phyloP scores from a whole-genome alignment of 2,113 vertebrate genomes.

The Odontesthes bonariensis region DNA sequence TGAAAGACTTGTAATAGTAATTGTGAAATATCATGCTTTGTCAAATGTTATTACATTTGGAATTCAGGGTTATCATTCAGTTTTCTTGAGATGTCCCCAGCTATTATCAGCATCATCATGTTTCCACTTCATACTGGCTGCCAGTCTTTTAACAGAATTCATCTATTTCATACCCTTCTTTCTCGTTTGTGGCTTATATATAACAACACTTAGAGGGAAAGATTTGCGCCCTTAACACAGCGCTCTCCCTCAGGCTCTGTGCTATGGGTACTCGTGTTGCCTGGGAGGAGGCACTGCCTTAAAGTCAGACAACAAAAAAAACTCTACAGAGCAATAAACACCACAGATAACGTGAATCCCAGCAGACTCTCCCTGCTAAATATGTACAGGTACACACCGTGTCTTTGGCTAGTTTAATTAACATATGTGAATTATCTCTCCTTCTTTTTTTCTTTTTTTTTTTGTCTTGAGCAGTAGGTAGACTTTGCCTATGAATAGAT shows the following conservation, averaged over 20 bases:
- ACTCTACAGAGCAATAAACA: slow-evolving; percentile 8
- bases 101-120: background rate
- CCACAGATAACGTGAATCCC: background rate
- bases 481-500: slow-evolving; percentile 43
- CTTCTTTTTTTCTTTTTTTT: background rate
- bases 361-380: background rate
- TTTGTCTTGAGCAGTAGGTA: background rate
- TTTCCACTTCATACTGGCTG: background rate
- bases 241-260: background rate
- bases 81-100: background rate
- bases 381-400: background rate
- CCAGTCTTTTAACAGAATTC: background rate
- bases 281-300: slow-evolving; percentile 6
- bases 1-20: too few species aligned
- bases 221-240: slow-evolving; percentile 3
- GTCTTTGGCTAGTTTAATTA: background rate
- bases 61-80: too few species aligned
- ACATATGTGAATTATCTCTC: background rate
- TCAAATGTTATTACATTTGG: background rate
- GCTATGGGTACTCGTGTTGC: slow-evolving; percentile 1
- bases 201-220: background rate
- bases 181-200: background rate
- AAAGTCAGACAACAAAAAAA: slow-evolving; percentile 5
- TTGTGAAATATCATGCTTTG: too few species aligned
- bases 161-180: background rate